Base-by-base conservation (phyloP, 1,140 invertebrate genomes). In the Arion vulgaris region DNA sequence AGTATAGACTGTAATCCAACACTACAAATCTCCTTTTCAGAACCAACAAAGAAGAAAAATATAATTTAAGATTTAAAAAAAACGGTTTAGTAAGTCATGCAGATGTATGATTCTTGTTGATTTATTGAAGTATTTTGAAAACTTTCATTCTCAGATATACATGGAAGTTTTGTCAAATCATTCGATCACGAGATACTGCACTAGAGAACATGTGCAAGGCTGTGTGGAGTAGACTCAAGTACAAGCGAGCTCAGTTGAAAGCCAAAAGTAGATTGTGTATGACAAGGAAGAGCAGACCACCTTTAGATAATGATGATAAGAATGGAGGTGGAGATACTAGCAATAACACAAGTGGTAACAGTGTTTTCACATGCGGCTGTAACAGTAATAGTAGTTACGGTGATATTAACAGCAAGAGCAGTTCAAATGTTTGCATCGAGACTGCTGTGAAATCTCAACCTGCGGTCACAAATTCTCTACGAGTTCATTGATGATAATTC, bases 181-280 rank as follows among this genome's bases (percentile, higher is more conserved):
- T 81, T 26, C n/a, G 39, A 34, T 36, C 69, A 28, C 49, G 38
- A 0, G 80, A 81, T 45, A 23, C 9, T 2, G 45, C 74, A 15
- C 49, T 81, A 34, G 71, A 73, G 26, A 74, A 73, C 80, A 81
- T 81, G 80, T 81, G 80, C 32, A 81, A 81, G 62, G 80, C 80
- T 1, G 80, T 81, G n/a, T 81, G 80, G 80, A 57, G 69, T 34
- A 13, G 80, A 19, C 80, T 81, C 38, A 32, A 62, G 49, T 81
- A 81, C 51, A 80, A 80, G 45, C 23, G 41, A n/a, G 4, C 66
- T 4, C 62, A 38, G 74, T 13, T 49, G 38, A 23, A 41, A 26
- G 71, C 71, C 13, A 73, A 39, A 34, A 19, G 49, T 32, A 36
- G 38, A 49, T 39, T 1, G 19, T 49, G 41, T 28, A 13, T 34